A percentile compares a stretch with the other conserved stretches of the same genome.
These are phyloP conservation scores for Lepeophtheirus nordmannii DNA, from an alignment of 2,888 invertebrate genomes.

Conservation along the genomic window DNA sequence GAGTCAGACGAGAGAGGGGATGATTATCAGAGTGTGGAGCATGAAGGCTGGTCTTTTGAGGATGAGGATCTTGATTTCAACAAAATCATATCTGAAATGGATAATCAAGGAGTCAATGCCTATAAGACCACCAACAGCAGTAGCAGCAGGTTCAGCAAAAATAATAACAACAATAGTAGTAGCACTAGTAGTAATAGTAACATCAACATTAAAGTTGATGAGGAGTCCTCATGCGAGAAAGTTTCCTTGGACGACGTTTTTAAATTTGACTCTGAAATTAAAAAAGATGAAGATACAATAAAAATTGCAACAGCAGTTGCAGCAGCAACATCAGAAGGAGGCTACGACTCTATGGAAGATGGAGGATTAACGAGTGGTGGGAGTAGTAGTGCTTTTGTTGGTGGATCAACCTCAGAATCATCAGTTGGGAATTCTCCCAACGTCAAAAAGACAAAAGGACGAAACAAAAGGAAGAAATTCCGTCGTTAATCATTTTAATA, in stretches of 20 bases:
- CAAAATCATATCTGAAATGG: conserved; percentile 14
- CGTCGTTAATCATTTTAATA: neutral
- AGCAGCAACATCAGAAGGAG: neutral
- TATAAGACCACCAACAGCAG: neutral
- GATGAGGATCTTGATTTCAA: conserved; percentile 19
- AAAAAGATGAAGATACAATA: neutral
- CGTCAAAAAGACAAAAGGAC: conserved; percentile 9
- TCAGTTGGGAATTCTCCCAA: conserved; percentile 19
- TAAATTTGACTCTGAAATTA: conserved; percentile 18
- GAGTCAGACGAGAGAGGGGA: neutral
- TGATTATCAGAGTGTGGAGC: no score
- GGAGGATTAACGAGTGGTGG: neutral
- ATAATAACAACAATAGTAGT: neutral
- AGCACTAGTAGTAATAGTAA: neutral
- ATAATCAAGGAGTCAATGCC: neutral
- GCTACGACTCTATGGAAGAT: neutral
- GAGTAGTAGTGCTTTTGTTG: conserved; percentile 1
- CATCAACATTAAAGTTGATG: neutral
- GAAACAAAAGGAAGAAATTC: conserved; percentile 13
- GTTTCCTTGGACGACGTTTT: conserved; percentile 18
- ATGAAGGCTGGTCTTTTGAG: conserved; percentile 22
- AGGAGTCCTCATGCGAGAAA: neutral
- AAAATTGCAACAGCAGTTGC: neutral
- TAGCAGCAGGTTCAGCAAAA: neutral
- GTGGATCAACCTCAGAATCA: conserved; percentile 12